phyloP scores from a whole-genome alignment of 2,113 vertebrate genomes.

The Telmatochromis brachygnathus region DNA sequence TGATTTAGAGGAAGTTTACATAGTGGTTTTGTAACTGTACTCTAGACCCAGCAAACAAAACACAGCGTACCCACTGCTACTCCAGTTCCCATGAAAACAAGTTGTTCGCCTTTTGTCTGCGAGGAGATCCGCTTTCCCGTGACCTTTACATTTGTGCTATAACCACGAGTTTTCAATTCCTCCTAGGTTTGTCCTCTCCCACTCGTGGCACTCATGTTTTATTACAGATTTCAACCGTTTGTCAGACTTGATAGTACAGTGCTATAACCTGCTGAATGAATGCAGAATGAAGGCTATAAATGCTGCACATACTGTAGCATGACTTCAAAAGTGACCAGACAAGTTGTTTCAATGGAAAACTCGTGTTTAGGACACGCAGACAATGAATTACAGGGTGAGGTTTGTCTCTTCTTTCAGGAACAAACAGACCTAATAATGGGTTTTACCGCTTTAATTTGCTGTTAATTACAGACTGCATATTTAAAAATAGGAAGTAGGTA shows the following conservation, averaged over 20 bases:
- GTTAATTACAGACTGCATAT: background rate
- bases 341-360: background rate
- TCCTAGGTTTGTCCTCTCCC: background rate
- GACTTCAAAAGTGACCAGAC: background rate
- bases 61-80: background rate
- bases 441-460: background rate
- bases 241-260: background rate
- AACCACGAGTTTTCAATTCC: slow-evolving; percentile 26
- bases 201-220: background rate
- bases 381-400: background rate
- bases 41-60: background rate
- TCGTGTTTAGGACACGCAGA: background rate
- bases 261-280: background rate
- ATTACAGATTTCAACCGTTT: background rate
- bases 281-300: background rate
- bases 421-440: background rate
- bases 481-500: background rate
- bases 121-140: slow-evolving; percentile 29
- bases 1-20: background rate
- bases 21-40: background rate
- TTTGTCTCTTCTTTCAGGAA: background rate
- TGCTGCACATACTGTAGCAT: background rate
- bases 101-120: background rate
- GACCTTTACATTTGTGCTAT: slow-evolving; percentile 10
- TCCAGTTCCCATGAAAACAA: slow-evolving; percentile 35